Conservation (phyloP, 2,888 invertebrate species). For the Apantesis nais region DNA sequence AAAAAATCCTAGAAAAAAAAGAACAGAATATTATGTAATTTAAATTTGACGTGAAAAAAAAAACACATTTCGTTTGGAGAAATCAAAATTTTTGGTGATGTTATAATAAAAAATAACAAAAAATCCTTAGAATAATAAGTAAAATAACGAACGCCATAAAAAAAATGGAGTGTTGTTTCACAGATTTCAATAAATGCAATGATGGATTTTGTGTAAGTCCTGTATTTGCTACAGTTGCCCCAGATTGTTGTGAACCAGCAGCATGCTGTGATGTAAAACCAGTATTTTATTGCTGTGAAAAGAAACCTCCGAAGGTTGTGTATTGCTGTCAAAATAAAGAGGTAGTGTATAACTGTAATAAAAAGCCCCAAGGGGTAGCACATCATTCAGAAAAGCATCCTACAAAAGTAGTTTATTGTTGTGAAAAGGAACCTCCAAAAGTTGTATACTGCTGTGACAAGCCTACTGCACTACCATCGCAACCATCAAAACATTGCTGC, state of each 20-base stretch:
- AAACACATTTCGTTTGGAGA: conserved; percentile 27
- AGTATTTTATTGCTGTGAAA: conserved; percentile 23
- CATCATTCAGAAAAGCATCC: conserved; percentile 44
- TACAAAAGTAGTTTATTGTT: conserved; percentile 47
- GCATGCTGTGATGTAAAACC: conserved; percentile 12
- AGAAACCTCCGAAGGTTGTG: conserved; percentile 10
- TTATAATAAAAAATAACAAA: conserved; percentile 42
- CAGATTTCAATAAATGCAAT: conserved; percentile 52
- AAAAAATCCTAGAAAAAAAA: conserved; percentile 3
- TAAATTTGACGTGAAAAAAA: conserved; percentile 49
- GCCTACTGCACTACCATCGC: not conserved
- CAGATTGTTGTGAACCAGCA: conserved; percentile 55
- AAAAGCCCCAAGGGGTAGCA: not conserved
- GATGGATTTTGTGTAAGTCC: conserved; percentile 64
- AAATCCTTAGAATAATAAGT: conserved; percentile 35
- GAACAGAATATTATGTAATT: conserved; percentile 25
- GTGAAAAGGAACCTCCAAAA: conserved; percentile 50
- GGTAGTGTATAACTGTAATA: conserved; percentile 7
- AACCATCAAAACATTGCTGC: not conserved
- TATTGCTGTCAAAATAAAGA: conserved; percentile 13
- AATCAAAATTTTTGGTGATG: conserved; percentile 51
- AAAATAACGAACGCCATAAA: conserved; percentile 34
- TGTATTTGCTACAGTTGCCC: conserved; percentile 49
- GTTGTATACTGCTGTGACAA: conserved; percentile 14
- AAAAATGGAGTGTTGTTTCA: conserved; percentile 70